These are phyloP conservation scores for Astreopora myriophthalma DNA, from an alignment of 64 coral and sea anemone species.

Conservation along the genomic window DNA sequence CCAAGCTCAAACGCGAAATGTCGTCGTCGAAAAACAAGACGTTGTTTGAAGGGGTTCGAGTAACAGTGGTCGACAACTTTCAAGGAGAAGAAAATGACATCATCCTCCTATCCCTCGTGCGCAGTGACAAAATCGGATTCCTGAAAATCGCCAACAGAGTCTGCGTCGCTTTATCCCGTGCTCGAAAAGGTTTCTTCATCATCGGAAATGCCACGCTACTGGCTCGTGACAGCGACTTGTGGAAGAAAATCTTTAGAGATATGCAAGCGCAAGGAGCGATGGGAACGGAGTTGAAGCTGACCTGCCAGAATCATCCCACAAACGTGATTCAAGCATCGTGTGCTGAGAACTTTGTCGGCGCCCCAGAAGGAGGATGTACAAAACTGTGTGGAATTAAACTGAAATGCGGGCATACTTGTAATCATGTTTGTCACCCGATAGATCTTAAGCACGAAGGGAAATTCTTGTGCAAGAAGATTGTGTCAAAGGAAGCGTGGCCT, in stretches of 20 bases:
- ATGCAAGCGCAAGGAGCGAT: slow-evolving; percentile 32
- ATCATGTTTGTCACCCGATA: slow-evolving; percentile 52
- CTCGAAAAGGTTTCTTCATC: slow-evolving; percentile 88
- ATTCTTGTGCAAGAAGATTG: slow-evolving; percentile 20
- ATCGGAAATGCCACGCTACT: slow-evolving; percentile 81
- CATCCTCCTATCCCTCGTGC: slow-evolving; percentile 92
- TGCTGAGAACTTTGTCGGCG: slow-evolving; percentile 46
- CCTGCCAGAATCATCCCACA: slow-evolving; percentile 64
- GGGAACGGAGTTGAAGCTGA: slow-evolving; percentile 23
- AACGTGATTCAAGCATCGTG: slow-evolving; percentile 11
- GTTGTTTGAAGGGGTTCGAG: slow-evolving; percentile 57
- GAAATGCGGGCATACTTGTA: slow-evolving; percentile 63
- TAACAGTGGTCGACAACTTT: slow-evolving; percentile 72
- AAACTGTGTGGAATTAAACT: slow-evolving; percentile 14
- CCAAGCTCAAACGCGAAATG: slow-evolving; percentile 58
- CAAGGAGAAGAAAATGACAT: slow-evolving; percentile 97
- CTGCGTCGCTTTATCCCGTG: slow-evolving; percentile 90
- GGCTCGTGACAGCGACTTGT: slow-evolving; percentile 57
- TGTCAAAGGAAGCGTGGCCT: slow-evolving; percentile 20
- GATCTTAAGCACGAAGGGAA: slow-evolving; percentile 55
- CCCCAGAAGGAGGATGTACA: slow-evolving; percentile 66
- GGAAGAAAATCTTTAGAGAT: slow-evolving; percentile 69
- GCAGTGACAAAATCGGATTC: slow-evolving; percentile 95
- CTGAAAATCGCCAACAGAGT: slow-evolving; percentile 75
- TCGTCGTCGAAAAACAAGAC: background rate